phyloP scores from a whole-genome alignment of 2,797 vertebrate genomes.

The Macrochelys suwanniensis region DNA sequence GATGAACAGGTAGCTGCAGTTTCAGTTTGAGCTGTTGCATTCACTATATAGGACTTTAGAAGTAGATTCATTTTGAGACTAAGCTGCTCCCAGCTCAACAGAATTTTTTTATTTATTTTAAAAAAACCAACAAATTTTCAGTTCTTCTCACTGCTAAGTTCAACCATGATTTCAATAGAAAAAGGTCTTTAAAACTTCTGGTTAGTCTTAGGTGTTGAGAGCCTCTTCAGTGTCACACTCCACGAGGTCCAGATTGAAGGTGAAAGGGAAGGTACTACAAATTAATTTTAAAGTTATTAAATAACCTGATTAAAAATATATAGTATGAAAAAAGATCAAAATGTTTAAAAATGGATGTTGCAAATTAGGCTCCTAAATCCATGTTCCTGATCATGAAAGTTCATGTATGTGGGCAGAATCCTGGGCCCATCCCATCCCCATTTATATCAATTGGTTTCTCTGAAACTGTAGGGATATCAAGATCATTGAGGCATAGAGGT shows the following conservation, averaged over 20 bases:
- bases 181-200: no score
- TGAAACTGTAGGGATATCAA: background rate
- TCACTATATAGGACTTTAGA: background rate
- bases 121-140: background rate
- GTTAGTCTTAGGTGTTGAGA: background rate
- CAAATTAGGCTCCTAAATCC: background rate
- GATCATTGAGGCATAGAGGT: background rate
- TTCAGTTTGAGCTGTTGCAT: background rate
- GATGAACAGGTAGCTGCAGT: background rate
- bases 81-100: background rate
- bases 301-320: background rate
- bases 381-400: background rate
- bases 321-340: background rate
- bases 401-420: background rate
- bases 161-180: background rate
- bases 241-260: background rate
- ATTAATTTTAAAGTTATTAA: background rate
- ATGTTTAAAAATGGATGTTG: background rate
- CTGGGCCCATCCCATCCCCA: background rate
- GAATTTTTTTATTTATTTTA: background rate
- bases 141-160: background rate
- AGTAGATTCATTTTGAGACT: background rate
- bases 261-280: background rate
- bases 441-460: background rate
- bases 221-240: background rate